Conservation (phyloP, 1,140 invertebrate genomes). For the Saccostrea echinata region DNA sequence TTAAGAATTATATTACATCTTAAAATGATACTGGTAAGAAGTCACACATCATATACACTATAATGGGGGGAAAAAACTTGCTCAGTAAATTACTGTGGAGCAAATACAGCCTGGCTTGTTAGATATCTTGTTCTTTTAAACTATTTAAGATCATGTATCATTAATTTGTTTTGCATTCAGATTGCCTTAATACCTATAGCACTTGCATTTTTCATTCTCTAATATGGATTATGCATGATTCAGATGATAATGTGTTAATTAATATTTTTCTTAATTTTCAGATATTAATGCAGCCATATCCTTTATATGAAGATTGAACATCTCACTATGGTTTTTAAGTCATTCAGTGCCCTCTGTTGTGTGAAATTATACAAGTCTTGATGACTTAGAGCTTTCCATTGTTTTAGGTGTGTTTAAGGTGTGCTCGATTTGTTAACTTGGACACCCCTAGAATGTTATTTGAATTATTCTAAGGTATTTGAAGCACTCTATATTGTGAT, state of each 20-base stretch:
- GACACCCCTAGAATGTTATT: not conserved
- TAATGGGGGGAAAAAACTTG: too few species aligned
- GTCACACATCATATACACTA: too few species aligned
- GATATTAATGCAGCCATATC: not conserved
- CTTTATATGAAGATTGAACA: not conserved
- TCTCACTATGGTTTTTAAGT: not conserved
- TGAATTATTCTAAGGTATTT: not conserved
- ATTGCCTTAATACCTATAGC: too few species aligned
- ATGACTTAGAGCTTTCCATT: constrained; percentile 4
- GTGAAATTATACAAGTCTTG: constrained; percentile 25
- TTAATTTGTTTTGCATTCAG: too few species aligned
- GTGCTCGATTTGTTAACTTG: constrained; percentile 9
- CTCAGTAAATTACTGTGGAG: too few species aligned
- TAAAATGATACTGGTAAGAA: too few species aligned
- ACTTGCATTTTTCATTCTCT: too few species aligned
- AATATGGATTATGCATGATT: too few species aligned
- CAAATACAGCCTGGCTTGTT: too few species aligned
- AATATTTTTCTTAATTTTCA: constrained; percentile 4
- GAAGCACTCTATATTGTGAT: constrained; percentile 15
- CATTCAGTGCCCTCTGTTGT: not conserved
- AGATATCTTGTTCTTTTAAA: too few species aligned
- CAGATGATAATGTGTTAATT: not conserved
- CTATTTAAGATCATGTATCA: too few species aligned
- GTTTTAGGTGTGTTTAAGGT: constrained; percentile 7
- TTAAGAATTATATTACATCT: too few species aligned